phyloP scores from a whole-genome alignment of 1,140 invertebrate genomes.

The Aphidius gifuensis region DNA sequence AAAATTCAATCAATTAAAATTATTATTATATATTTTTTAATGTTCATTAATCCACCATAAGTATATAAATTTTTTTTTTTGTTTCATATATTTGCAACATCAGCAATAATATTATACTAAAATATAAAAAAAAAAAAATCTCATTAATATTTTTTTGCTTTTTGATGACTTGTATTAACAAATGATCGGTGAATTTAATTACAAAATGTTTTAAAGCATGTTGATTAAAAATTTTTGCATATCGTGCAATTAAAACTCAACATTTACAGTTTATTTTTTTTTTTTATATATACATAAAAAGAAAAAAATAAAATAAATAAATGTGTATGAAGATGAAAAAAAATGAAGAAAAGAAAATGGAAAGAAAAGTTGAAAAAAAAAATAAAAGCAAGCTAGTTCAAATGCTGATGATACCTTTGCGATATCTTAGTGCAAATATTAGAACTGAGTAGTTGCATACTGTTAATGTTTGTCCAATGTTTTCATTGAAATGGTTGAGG shows the following conservation, averaged over 20 bases:
- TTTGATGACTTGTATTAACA: no score
- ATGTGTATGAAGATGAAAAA: slow-evolving; percentile 1
- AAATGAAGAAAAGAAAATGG: background rate
- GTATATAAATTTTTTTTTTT: no score
- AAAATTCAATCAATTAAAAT: no score
- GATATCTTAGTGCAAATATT: slow-evolving; percentile 53
- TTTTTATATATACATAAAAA: slow-evolving; percentile 9
- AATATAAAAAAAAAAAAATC: no score
- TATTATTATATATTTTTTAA: no score
- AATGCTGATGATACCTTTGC: slow-evolving; percentile 43
- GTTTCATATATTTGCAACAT: no score
- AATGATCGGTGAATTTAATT: no score
- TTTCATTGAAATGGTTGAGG: background rate
- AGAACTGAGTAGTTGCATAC: slow-evolving; percentile 26
- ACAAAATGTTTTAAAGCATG: background rate
- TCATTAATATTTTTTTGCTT: no score
- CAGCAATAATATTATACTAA: no score
- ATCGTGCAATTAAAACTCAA: slow-evolving; percentile 2
- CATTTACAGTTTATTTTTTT: background rate
- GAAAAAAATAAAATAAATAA: slow-evolving; percentile 4
- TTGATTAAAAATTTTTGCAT: slow-evolving; percentile 34
- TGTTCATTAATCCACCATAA: no score
- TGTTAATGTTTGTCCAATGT: background rate
- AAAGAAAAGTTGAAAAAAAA: background rate
- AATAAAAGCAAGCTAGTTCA: background rate